Evolutionary conservation across 1,140 invertebrate genomes (phyloP).

Genomic region (Ips nitidus): DNA sequence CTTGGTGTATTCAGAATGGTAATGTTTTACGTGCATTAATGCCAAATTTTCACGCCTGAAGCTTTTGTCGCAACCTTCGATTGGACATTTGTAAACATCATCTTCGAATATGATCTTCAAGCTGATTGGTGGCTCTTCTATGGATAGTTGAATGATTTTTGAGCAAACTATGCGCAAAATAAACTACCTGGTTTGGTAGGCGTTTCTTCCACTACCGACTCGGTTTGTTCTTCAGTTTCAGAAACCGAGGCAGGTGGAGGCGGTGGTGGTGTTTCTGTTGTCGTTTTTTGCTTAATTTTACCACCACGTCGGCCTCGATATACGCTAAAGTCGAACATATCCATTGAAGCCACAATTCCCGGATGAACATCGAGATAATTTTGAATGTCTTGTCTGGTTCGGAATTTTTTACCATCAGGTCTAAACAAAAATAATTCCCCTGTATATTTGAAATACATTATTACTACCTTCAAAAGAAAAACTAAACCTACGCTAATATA

Average conservation of each 20-base stretch:
- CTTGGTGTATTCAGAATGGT: slow-evolving; percentile 77
- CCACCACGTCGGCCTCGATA: slow-evolving; percentile 47
- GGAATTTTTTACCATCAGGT: slow-evolving; percentile 62
- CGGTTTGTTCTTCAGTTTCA: background rate
- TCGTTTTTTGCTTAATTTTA: background rate
- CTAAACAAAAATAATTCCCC: slow-evolving; percentile 50
- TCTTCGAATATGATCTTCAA: slow-evolving; percentile 55
- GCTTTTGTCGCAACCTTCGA: slow-evolving; percentile 80
- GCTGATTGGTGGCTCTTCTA: slow-evolving; percentile 19
- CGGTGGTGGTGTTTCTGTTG: too few relatives aligned
- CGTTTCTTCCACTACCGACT: background rate
- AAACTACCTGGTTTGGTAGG: background rate
- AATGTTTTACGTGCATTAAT: slow-evolving; percentile 90
- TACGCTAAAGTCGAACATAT: slow-evolving; percentile 63
- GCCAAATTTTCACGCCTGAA: slow-evolving; percentile 88
- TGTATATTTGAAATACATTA: background rate
- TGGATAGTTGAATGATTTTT: background rate
- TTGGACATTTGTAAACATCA: slow-evolving; percentile 75
- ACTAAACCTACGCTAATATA: slow-evolving; percentile 60
- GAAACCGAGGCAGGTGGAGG: too few relatives aligned
- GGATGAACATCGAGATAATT: slow-evolving; percentile 57
- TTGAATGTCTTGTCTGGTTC: slow-evolving; percentile 63
- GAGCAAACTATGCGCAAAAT: background rate
- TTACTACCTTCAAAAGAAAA: background rate
- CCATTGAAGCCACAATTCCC: slow-evolving; percentile 54